Evolutionary conservation across 1,140 invertebrate species (phyloP).

Genomic region (Pollicipes pollicipes): DNA sequence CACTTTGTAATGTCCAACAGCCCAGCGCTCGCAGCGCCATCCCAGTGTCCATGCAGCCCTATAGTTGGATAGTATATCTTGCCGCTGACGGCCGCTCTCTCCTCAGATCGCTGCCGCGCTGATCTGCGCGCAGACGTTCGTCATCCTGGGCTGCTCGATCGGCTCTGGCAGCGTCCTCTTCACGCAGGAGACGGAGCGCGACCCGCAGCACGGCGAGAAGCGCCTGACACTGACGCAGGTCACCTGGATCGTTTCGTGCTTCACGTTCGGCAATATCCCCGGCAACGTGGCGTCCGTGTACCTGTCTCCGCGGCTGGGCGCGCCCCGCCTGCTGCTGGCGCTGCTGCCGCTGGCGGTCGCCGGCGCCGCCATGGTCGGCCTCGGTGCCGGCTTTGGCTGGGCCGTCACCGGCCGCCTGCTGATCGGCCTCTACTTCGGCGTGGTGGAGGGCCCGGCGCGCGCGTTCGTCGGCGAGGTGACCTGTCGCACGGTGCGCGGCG

Average conservation of each 20-base stretch:
- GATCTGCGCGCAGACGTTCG: background rate
- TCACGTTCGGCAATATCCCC: background rate
- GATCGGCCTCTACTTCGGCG: background rate
- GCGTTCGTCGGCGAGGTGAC: background rate
- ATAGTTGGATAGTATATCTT: no score
- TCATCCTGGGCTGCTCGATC: background rate
- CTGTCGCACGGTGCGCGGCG: background rate
- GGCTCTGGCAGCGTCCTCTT: background rate
- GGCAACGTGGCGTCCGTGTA: background rate
- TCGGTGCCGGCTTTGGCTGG: background rate
- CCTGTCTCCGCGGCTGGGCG: background rate
- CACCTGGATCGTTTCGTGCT: background rate
- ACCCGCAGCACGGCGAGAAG: background rate
- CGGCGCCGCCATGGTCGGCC: background rate
- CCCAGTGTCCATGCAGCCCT: no score
- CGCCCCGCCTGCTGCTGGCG: background rate
- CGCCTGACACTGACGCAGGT: background rate
- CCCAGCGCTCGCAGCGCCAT: no score
- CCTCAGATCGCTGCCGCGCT: background rate
- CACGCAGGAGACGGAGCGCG: background rate
- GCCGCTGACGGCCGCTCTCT: no score
- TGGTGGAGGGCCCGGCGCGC: background rate
- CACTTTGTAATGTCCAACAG: no score
- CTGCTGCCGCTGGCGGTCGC: background rate
- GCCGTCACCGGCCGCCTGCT: background rate